phyloP scores from a whole-genome alignment of 1,140 invertebrate genomes.

The Nymphalis io region DNA sequence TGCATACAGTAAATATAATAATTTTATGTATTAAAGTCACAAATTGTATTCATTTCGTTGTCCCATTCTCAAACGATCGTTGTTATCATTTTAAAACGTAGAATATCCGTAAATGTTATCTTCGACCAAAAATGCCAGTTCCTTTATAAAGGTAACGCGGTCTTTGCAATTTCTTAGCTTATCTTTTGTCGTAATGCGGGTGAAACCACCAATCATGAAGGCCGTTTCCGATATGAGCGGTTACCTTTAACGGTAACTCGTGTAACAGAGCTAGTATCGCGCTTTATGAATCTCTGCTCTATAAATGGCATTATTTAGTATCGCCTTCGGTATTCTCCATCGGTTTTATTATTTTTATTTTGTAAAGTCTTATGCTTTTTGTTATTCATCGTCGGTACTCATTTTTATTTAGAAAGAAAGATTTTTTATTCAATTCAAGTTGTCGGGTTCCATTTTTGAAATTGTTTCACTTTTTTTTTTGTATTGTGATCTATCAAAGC shows the following conservation, averaged over 20 bases:
- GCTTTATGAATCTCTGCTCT: conserved; percentile 16
- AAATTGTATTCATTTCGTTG: neutral
- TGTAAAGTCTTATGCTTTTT: neutral
- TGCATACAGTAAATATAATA: too few species aligned
- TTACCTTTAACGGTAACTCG: conserved; percentile 7
- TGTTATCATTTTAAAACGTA: conserved; percentile 21
- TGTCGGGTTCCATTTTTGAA: too few species aligned
- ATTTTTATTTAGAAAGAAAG: neutral
- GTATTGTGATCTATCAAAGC: too few species aligned
- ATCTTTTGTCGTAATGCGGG: conserved; percentile 32
- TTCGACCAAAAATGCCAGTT: conserved; percentile 9
- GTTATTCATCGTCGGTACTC: neutral
- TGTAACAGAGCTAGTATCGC: conserved; percentile 13
- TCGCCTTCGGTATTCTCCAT: neutral
- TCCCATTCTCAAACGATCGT: neutral
- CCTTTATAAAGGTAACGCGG: conserved; percentile 24
- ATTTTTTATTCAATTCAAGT: too few species aligned
- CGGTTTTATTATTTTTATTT: conserved; percentile 1
- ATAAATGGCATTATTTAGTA: conserved; percentile 19
- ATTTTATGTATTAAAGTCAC: too few species aligned
- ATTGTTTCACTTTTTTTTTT: too few species aligned
- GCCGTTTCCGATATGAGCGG: conserved; percentile 32
- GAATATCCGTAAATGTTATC: conserved; percentile 14
- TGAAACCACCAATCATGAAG: conserved; percentile 27
- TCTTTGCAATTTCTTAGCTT: conserved; percentile 38